These are phyloP conservation scores for Xerus inauris DNA, from an alignment of 2,113 vertebrate genomes.

Conservation along the genomic window DNA sequence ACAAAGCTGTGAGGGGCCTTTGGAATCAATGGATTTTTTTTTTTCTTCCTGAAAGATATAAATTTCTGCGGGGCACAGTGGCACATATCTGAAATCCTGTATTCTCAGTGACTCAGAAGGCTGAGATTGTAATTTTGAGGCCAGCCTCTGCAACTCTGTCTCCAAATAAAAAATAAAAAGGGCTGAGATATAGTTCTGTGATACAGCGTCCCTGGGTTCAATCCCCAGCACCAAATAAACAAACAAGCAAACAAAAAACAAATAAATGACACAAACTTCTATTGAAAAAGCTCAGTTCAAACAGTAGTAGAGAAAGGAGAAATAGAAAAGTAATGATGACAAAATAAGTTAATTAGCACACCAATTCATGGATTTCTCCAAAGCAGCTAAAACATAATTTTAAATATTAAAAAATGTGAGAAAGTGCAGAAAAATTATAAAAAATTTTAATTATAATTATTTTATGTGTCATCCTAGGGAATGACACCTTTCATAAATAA, in stretches of 20 bases:
- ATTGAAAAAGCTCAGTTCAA: neutral
- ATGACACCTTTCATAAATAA: slow-evolving; percentile 38
- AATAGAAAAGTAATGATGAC: neutral
- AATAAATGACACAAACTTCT: neutral
- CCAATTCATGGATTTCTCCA: neutral
- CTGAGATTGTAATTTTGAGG: no score
- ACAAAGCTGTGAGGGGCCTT: neutral
- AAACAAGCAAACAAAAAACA: no score
- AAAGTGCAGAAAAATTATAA: neutral
- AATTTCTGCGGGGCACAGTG: no score
- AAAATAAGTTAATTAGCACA: neutral
- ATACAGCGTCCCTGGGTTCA: no score
- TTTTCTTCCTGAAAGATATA: neutral
- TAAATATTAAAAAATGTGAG: neutral
- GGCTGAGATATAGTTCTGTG: no score
- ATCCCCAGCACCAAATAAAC: no score
- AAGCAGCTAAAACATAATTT: neutral
- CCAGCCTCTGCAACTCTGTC: no score
- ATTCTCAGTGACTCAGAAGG: no score
- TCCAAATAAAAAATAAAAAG: no score
- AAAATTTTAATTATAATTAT: neutral
- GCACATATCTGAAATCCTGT: no score
- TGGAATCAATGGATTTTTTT: neutral
- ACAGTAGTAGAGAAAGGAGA: neutral
- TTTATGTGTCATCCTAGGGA: neutral